Percentiles rank a stretch among this genome's conserved stretches.
Evolutionary conservation across 1,140 invertebrate genomes (phyloP).

Genomic region (Nautilus pompilius): DNA sequence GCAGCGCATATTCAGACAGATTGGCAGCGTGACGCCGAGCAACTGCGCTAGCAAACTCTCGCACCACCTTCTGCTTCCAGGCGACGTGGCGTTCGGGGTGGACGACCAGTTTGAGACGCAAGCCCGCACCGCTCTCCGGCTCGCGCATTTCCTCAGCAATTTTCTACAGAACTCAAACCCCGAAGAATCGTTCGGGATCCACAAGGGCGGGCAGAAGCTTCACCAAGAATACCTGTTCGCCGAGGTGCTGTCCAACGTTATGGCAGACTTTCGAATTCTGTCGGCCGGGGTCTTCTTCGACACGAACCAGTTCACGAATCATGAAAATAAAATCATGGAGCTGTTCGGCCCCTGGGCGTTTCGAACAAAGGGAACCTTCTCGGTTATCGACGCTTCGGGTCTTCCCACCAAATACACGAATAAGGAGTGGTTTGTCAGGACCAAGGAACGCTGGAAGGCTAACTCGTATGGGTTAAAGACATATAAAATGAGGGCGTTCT

Average conservation of each 20-base stretch:
- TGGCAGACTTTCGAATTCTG: conserved; percentile 82
- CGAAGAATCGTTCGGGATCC: conserved; percentile 29
- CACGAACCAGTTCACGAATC: conserved; percentile 87
- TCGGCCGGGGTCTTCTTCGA: conserved; percentile 91
- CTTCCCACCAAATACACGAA: conserved; percentile 16
- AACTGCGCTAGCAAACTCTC: conserved; percentile 23
- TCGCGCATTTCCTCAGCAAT: conserved; percentile 33
- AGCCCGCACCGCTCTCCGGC: conserved; percentile 26
- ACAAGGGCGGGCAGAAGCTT: conserved; percentile 29
- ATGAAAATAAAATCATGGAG: conserved; percentile 19
- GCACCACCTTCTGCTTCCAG: conserved; percentile 26
- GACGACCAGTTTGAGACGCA: conserved; percentile 86
- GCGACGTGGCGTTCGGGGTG: conserved; percentile 81
- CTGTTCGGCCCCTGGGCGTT: conserved; percentile 37
- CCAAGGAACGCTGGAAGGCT: conserved; percentile 24
- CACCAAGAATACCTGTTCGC: conserved; percentile 44
- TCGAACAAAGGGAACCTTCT: conserved; percentile 14
- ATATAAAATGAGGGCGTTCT: conserved; percentile 44
- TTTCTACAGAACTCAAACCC: conserved; percentile 30
- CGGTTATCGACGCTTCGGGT: conserved; percentile 30
- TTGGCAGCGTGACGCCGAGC: conserved; percentile 18
- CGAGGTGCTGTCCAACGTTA: conserved; percentile 78
- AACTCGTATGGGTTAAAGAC: conserved; percentile 23
- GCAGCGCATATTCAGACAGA: conserved; percentile 25
- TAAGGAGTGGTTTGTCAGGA: conserved; percentile 23